These are phyloP conservation scores for Bugulina stolonifera DNA, from an alignment of 2,888 invertebrate species.

Conservation along the genomic window DNA sequence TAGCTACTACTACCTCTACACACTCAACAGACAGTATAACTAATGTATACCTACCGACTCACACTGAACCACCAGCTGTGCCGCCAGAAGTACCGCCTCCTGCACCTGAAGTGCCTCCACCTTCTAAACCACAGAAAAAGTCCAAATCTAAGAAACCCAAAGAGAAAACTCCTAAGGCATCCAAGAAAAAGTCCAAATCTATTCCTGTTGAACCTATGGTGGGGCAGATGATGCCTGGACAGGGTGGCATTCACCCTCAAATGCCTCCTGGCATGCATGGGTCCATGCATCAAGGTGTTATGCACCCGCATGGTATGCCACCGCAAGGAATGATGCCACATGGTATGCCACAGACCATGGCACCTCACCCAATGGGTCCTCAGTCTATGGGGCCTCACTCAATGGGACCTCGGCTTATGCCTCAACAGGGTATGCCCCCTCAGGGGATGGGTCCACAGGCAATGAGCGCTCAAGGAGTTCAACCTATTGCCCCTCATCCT, in stretches of 20 bases:
- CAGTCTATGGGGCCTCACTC: neutral
- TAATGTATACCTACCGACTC: neutral
- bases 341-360: slow-evolving; percentile 1
- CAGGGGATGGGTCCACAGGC: neutral
- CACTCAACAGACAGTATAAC: neutral
- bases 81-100: neutral
- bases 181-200: slow-evolving; percentile 26
- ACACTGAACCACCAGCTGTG: neutral
- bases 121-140: slow-evolving; percentile 29
- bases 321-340: neutral
- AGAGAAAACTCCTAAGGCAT: slow-evolving; percentile 31
- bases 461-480: neutral
- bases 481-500: slow-evolving; percentile 3
- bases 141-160: slow-evolving; percentile 34
- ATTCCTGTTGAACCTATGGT: neutral
- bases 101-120: slow-evolving; percentile 17
- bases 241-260: neutral
- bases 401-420: neutral
- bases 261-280: neutral
- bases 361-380: neutral
- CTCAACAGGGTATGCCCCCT: neutral
- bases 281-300: neutral
- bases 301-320: neutral
- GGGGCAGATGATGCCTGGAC: neutral
- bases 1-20: neutral